A percentile compares a stretch with the other conserved stretches of the same genome.
phyloP scores from a whole-genome alignment of 2,888 invertebrate genomes.

The Aquatica leii region DNA sequence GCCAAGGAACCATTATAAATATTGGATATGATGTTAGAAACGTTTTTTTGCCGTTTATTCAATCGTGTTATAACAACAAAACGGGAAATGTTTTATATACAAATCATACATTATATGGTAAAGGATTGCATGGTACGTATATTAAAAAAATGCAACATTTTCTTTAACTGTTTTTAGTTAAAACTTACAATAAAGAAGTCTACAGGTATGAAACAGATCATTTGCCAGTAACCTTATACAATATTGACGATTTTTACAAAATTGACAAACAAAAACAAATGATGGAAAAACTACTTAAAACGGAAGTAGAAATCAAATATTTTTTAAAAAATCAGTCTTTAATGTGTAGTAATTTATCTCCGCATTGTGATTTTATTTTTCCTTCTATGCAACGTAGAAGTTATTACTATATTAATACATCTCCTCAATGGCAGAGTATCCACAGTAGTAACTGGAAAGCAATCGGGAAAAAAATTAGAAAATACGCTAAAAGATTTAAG shows the following conservation, averaged over 20 bases:
- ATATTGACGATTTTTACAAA: constrained; percentile 50
- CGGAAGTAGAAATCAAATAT: constrained; percentile 51
- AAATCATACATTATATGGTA: constrained; percentile 55
- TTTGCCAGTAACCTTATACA: too few relatives aligned
- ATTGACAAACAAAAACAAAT: constrained; percentile 52
- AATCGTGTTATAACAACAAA: constrained; percentile 54
- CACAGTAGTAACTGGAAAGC: constrained; percentile 64
- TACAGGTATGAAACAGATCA: too few relatives aligned
- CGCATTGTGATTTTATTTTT: constrained; percentile 64
- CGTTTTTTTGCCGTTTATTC: constrained; percentile 51
- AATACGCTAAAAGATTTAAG: constrained; percentile 53
- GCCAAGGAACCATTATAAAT: constrained; percentile 46
- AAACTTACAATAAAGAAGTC: constrained; percentile 54
- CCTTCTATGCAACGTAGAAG: constrained; percentile 61
- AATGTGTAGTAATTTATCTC: constrained; percentile 63
- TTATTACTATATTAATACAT: constrained; percentile 63
- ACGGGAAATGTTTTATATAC: constrained; percentile 55
- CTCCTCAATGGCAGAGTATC: constrained; percentile 63
- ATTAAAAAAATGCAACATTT: too few relatives aligned
- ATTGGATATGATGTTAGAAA: constrained; percentile 50
- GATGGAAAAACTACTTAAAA: constrained; percentile 54
- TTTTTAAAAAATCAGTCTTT: constrained; percentile 55
- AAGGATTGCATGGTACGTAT: constrained; percentile 54
- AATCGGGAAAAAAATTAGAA: constrained; percentile 60
- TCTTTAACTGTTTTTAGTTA: constrained; percentile 49